Conservation (phyloP, 1,140 invertebrate genomes). For the Apis laboriosa region DNA sequence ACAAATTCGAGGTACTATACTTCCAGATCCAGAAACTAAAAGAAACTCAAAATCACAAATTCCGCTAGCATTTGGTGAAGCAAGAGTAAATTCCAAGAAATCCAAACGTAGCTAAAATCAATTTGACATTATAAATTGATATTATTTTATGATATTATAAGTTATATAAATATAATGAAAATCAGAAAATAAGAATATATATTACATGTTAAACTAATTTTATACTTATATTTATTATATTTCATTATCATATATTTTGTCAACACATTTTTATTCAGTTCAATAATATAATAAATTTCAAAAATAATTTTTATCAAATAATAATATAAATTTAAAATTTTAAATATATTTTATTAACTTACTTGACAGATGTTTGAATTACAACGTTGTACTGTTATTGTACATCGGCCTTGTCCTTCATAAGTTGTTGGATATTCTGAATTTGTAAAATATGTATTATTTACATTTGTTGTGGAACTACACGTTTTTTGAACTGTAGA, state of each 20-base stretch:
- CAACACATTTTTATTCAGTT: not conserved
- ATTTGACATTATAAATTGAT: not conserved
- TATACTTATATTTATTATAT: not conserved
- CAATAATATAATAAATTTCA: no score
- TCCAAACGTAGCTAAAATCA: slow-evolving; percentile 87
- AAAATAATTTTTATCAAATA: not conserved
- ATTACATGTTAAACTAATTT: not conserved
- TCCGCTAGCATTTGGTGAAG: slow-evolving; percentile 88
- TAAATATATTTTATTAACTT: slow-evolving; percentile 41
- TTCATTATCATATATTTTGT: not conserved
- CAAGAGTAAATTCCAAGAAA: slow-evolving; percentile 87
- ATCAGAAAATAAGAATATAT: not conserved
- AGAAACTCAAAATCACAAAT: slow-evolving; percentile 87
- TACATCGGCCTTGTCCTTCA: slow-evolving; percentile 85
- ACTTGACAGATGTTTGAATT: slow-evolving; percentile 89
- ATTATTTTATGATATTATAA: not conserved
- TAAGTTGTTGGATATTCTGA: slow-evolving; percentile 86
- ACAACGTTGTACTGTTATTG: slow-evolving; percentile 86
- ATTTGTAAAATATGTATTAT: slow-evolving; percentile 92
- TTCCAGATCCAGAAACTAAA: slow-evolving; percentile 85
- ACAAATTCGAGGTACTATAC: slow-evolving; percentile 86
- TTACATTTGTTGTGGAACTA: slow-evolving; percentile 85
- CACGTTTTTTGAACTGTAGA: slow-evolving; percentile 85
- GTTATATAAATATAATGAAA: not conserved
- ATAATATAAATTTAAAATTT: slow-evolving; percentile 15